Conservation (phyloP, 2,888 invertebrate species). For the Craniophora ligustri region DNA sequence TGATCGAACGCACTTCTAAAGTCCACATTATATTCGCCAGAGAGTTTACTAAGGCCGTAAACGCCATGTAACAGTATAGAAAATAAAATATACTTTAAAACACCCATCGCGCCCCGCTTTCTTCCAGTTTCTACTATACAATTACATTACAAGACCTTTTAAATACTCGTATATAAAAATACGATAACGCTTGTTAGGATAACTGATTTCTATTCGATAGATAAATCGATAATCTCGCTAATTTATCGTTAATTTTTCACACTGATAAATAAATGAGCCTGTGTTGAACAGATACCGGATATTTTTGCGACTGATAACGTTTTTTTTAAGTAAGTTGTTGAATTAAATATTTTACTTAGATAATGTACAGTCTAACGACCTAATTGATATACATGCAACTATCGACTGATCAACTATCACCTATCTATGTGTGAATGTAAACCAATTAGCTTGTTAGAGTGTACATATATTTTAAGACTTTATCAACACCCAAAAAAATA, state of each 20-base stretch:
- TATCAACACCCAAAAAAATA: too few relatives aligned
- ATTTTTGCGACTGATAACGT: slow-evolving; percentile 5
- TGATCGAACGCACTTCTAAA: slow-evolving; percentile 61
- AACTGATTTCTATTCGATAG: slow-evolving; percentile 24
- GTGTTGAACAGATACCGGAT: not conserved
- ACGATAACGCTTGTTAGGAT: slow-evolving; percentile 26
- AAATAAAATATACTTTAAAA: slow-evolving; percentile 22
- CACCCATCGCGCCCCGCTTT: slow-evolving; percentile 37
- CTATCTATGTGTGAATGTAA: too few relatives aligned
- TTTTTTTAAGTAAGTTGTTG: not conserved
- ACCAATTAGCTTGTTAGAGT: too few relatives aligned
- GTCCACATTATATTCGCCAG: slow-evolving; percentile 12
- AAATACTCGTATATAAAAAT: slow-evolving; percentile 29
- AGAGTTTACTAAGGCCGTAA: slow-evolving; percentile 1
- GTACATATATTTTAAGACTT: too few relatives aligned
- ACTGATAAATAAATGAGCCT: slow-evolving; percentile 14
- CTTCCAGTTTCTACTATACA: slow-evolving; percentile 4
- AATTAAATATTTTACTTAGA: too few relatives aligned
- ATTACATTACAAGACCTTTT: not conserved
- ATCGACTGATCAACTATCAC: too few relatives aligned
- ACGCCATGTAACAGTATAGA: slow-evolving; percentile 32
- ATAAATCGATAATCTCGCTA: slow-evolving; percentile 39
- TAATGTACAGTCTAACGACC: too few relatives aligned
- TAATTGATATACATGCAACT: too few relatives aligned
- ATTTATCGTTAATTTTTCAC: slow-evolving; percentile 35